Evolutionary conservation across 2,797 vertebrate genomes (phyloP).

Genomic region (Acropternis orthonyx): DNA sequence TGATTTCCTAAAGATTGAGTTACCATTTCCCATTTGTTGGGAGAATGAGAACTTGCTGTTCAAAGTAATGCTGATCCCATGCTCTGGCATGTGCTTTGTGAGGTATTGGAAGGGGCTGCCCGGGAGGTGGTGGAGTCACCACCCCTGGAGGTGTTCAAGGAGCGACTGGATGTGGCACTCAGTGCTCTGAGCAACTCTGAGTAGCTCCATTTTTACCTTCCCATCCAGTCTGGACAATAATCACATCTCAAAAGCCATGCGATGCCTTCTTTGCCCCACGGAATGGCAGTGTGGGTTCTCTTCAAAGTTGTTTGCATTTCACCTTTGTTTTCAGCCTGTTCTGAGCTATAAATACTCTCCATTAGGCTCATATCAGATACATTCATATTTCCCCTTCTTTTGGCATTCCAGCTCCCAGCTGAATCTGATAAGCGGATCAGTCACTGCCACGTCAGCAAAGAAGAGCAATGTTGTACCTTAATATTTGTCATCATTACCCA

Average conservation of each 20-base stretch:
- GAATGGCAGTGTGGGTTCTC: neutral
- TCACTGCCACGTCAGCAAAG: constrained; percentile 52
- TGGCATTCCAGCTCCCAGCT: constrained; percentile 41
- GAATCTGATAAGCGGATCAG: constrained; percentile 70
- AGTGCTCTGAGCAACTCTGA: neutral
- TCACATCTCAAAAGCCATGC: neutral
- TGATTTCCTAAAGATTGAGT: constrained; percentile 31
- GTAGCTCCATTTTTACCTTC: neutral
- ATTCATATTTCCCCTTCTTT: constrained; percentile 53
- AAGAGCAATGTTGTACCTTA: constrained; percentile 20
- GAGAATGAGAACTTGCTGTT: neutral
- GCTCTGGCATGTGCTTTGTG: neutral
- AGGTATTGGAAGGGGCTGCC: neutral
- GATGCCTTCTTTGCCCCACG: neutral
- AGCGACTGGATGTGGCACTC: neutral
- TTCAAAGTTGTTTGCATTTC: neutral
- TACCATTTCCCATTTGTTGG: constrained; percentile 5
- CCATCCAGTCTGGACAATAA: neutral
- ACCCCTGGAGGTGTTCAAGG: neutral
- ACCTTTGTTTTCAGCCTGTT: neutral
- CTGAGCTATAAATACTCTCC: constrained; percentile 7
- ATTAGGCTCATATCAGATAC: constrained; percentile 1
- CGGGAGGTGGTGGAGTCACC: neutral
- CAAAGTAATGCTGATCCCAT: neutral
- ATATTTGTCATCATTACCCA: constrained; percentile 70